Evolutionary conservation across 37 sponge, comb jelly and placozoan species (phyloP).

Genomic region (Hexactinellida sp.): DNA sequence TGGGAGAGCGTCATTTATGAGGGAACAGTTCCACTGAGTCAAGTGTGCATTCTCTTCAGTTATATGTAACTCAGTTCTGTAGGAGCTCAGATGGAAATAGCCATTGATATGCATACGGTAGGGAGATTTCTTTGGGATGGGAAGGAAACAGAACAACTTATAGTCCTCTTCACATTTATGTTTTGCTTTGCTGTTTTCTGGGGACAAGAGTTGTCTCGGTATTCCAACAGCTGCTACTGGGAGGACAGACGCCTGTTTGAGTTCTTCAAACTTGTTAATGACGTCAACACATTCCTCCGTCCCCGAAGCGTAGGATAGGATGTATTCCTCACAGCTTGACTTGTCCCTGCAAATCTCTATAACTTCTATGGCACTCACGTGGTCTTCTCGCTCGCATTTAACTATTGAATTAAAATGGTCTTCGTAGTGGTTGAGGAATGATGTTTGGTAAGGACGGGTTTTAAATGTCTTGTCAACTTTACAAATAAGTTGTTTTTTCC

Average conservation of each 20-base stretch:
- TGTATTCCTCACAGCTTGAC: neutral
- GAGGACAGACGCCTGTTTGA: neutral
- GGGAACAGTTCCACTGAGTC: conserved; percentile 33
- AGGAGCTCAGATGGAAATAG: neutral
- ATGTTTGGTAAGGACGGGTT: neutral
- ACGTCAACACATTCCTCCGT: neutral
- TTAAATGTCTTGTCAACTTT: neutral
- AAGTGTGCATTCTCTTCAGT: neutral
- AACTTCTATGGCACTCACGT: neutral
- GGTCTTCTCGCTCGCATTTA: neutral
- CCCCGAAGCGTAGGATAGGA: neutral
- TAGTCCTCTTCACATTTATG: neutral
- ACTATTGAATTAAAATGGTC: neutral
- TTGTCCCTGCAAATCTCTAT: neutral
- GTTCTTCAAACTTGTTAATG: neutral
- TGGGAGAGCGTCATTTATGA: conserved; percentile 26
- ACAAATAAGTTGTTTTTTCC: neutral
- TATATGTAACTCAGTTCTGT: neutral
- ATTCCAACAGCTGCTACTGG: neutral
- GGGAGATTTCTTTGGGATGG: neutral
- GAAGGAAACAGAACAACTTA: neutral
- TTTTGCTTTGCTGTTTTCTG: neutral
- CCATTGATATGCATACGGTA: conserved; percentile 5
- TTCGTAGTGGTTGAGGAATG: neutral
- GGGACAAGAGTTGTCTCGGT: neutral